phyloP scores from a whole-genome alignment of 2,113 vertebrate genomes.

The Pantherophis guttatus region DNA sequence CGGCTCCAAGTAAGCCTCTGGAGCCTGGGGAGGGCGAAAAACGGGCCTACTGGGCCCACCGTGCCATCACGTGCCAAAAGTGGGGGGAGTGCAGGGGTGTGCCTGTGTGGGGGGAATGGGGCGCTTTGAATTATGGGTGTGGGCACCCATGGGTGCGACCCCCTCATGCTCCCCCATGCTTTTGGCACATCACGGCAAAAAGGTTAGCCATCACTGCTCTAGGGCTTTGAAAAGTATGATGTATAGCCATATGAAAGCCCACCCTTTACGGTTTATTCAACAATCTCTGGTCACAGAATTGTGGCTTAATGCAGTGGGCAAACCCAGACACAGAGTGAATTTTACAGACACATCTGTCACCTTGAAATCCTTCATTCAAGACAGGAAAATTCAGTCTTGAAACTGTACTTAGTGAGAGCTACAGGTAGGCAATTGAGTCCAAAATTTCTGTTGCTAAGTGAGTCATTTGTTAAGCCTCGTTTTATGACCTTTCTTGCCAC shows the following conservation, averaged over 20 bases:
- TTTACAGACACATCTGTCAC: neutral
- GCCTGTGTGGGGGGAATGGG: too few species aligned
- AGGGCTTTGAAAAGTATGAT: neutral
- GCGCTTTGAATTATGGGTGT: too few species aligned
- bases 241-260: neutral
- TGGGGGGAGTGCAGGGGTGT: too few species aligned
- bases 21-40: too few species aligned
- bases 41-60: too few species aligned
- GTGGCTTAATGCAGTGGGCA: neutral
- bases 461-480: neutral
- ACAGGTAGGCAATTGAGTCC: neutral
- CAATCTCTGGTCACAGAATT: neutral
- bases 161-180: too few species aligned
- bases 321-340: neutral
- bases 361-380: neutral
- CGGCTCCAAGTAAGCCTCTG: too few species aligned
- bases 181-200: too few species aligned
- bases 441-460: neutral
- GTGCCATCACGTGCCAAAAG: too few species aligned
- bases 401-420: neutral
- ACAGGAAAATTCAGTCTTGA: neutral
- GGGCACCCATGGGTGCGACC: too few species aligned
- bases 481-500: neutral
- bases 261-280: neutral
- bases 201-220: neutral